phyloP scores from a whole-genome alignment of 2,113 vertebrate species.

The Callopanchax toddi region DNA sequence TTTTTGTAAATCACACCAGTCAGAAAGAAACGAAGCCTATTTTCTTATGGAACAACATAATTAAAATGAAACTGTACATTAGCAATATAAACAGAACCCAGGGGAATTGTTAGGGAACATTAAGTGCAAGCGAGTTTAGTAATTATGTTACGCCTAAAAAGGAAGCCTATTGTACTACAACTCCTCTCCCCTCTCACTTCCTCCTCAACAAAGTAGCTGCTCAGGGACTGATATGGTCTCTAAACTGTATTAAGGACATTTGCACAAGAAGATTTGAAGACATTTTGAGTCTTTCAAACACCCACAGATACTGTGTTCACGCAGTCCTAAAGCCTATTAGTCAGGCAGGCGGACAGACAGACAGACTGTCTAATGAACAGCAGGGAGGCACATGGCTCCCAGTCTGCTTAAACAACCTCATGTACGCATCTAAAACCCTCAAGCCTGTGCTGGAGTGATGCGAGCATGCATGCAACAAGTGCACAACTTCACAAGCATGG shows the following conservation, averaged over 20 bases:
- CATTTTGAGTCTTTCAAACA: conserved; percentile 47
- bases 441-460: background rate
- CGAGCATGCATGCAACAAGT: conserved; percentile 9
- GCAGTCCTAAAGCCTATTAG: conserved; percentile 53
- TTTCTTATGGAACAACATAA: conserved; percentile 17
- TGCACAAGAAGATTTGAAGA: conserved; percentile 58
- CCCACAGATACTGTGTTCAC: conserved; percentile 41
- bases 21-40: conserved; percentile 9
- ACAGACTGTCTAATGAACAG: conserved; percentile 56
- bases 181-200: conserved; percentile 19
- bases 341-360: conserved; percentile 49
- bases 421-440: conserved; percentile 31
- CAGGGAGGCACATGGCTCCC: conserved; percentile 47
- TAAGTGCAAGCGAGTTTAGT: conserved; percentile 39
- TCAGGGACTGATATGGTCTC: conserved; percentile 13
- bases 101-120: conserved; percentile 56
- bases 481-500: background rate
- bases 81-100: conserved; percentile 50
- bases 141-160: conserved; percentile 29
- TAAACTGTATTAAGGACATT: conserved; percentile 41
- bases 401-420: conserved; percentile 28
- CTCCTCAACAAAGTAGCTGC: conserved; percentile 26
- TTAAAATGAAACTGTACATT: conserved; percentile 42
- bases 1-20: conserved; percentile 28
- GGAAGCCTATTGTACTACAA: conserved; percentile 22